A percentile compares a stretch with the other conserved stretches of the same genome.
phyloP scores from a whole-genome alignment of 2,888 invertebrate genomes.

The Eupithecia abbreviata region DNA sequence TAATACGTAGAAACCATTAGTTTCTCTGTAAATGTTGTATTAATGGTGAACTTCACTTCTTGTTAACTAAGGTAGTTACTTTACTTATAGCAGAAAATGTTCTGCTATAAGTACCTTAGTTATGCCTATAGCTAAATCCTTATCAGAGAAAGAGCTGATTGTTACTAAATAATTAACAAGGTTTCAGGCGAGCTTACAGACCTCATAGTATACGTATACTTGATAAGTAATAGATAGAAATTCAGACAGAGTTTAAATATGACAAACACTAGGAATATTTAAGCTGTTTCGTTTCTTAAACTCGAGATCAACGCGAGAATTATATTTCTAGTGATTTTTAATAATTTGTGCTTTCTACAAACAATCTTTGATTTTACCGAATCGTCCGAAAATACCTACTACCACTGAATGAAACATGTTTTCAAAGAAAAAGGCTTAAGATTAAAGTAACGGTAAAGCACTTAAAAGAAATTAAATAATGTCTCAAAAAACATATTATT shows the following conservation, averaged over 20 bases:
- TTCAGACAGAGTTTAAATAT: not conserved
- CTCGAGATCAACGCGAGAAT: too few relatives aligned
- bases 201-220: not conserved
- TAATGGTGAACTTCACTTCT: not conserved
- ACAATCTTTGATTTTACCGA: too few relatives aligned
- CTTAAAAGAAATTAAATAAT: too few relatives aligned
- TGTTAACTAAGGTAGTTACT: too few relatives aligned
- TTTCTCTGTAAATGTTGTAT: constrained; percentile 42
- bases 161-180: not conserved
- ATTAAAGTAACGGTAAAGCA: not conserved
- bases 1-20: constrained; percentile 42
- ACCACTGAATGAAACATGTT: too few relatives aligned
- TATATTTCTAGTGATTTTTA: too few relatives aligned
- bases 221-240: not conserved
- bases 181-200: not conserved
- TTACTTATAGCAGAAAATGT: too few relatives aligned
- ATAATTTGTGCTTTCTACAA: too few relatives aligned
- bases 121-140: not conserved
- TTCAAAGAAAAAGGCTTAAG: not conserved
- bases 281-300: not conserved
- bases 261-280: not conserved
- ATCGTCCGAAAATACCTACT: too few relatives aligned
- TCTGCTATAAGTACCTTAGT: not conserved
- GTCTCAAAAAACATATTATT: too few relatives aligned
- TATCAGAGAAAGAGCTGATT: not conserved